These are phyloP conservation scores for Euphonia xanthogaster DNA, from an alignment of 2,797 vertebrate genomes.

Conservation along the genomic window DNA sequence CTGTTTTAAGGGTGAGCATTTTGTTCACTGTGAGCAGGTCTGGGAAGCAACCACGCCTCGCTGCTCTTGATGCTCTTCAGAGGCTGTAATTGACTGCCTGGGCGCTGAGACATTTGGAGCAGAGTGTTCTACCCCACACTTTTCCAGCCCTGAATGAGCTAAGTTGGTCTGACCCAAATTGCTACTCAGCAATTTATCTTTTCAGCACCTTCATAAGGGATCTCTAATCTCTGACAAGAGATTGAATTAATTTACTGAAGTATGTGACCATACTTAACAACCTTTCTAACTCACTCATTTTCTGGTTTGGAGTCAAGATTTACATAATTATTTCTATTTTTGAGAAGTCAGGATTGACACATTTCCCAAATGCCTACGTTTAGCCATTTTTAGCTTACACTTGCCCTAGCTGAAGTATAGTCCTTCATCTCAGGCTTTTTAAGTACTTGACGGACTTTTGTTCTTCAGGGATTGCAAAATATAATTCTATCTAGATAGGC, in stretches of 20 bases:
- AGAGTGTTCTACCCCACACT: neutral
- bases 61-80: neutral
- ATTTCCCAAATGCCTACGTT: conserved; percentile 21
- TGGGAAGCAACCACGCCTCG: neutral
- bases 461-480: conserved; percentile 24
- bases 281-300: neutral
- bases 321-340: conserved; percentile 73
- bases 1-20: neutral
- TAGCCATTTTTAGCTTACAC: conserved; percentile 41
- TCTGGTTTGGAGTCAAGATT: conserved; percentile 63
- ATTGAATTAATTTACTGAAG: conserved; percentile 65
- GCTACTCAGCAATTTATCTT: conserved; percentile 39
- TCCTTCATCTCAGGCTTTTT: conserved; percentile 30
- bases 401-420: conserved; percentile 29
- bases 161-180: conserved; percentile 24
- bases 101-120: neutral
- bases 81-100: neutral
- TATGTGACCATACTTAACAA: conserved; percentile 62
- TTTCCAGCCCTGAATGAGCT: neutral
- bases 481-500: conserved; percentile 11
- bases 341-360: conserved; percentile 44
- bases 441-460: neutral
- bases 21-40: neutral
- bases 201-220: conserved; percentile 58
- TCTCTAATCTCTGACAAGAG: conserved; percentile 60